Evolutionary conservation across 1,140 invertebrate genomes (phyloP).

Genomic region (Diorhabda sublineata): DNA sequence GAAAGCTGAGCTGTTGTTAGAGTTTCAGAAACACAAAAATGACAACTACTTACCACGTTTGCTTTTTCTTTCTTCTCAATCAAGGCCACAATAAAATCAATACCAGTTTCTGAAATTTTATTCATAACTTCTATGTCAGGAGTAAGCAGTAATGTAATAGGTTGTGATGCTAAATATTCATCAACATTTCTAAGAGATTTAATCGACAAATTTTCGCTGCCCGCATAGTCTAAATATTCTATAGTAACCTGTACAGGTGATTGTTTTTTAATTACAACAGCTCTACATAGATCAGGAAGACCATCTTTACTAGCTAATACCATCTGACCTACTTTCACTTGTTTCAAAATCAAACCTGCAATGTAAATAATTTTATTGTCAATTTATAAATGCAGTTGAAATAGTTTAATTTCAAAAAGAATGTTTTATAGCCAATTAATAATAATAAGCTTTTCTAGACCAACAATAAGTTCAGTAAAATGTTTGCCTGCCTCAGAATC

Average conservation of each 20-base stretch:
- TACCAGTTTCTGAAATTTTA: slow-evolving; percentile 3
- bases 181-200: slow-evolving; percentile 23
- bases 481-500: no score
- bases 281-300: slow-evolving; percentile 11
- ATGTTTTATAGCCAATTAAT: no score
- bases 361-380: not conserved
- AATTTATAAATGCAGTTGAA: not conserved
- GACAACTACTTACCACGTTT: slow-evolving; percentile 22
- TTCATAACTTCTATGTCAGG: slow-evolving; percentile 9
- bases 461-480: no score
- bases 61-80: slow-evolving; percentile 15
- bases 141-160: slow-evolving; percentile 10
- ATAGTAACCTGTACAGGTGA: slow-evolving; percentile 6
- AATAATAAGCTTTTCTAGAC: no score
- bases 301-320: slow-evolving; percentile 23
- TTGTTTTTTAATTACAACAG: slow-evolving; percentile 4
- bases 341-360: slow-evolving; percentile 4
- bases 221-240: slow-evolving; percentile 23
- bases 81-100: slow-evolving; percentile 10
- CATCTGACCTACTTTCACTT: slow-evolving; percentile 24
- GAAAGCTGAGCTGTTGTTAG: no score
- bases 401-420: not conserved
- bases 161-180: slow-evolving; percentile 11
- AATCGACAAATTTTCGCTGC: slow-evolving; percentile 11
- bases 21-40: not conserved